Percentiles rank a stretch among this genome's conserved stretches.
Evolutionary conservation across 2,797 vertebrate species (phyloP).

Genomic region (Poecilia picta): DNA sequence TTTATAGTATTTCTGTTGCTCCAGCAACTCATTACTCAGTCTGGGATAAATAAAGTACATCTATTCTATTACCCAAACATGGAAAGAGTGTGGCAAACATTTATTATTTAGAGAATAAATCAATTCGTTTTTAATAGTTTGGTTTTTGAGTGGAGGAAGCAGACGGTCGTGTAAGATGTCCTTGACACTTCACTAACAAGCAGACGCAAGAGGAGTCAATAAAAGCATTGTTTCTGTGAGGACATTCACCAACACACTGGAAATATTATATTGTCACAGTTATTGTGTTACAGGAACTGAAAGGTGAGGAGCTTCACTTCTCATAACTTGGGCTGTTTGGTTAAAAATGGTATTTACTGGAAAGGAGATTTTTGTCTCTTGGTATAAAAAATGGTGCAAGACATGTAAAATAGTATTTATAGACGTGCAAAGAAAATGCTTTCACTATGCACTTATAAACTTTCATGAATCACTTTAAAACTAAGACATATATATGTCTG

Average conservation of each 20-base stretch:
- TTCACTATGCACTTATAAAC: neutral
- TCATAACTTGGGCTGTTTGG: constrained; percentile 25
- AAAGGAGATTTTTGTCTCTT: constrained; percentile 8
- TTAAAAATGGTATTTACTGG: constrained; percentile 16
- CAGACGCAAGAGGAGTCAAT: constrained; percentile 63
- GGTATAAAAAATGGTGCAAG: neutral
- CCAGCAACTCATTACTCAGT: neutral
- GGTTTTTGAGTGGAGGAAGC: constrained; percentile 17
- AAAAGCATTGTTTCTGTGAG: constrained; percentile 69
- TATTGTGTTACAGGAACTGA: constrained; percentile 64
- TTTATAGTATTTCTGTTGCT: neutral
- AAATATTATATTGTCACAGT: constrained; percentile 65
- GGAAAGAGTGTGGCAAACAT: neutral
- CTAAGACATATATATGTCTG: neutral
- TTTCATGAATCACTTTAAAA: neutral
- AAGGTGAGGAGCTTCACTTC: constrained; percentile 41
- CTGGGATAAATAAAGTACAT: neutral
- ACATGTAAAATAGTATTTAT: neutral
- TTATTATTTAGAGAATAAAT: neutral
- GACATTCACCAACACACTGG: constrained; percentile 55
- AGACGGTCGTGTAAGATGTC: constrained; percentile 44
- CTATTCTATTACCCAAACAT: neutral
- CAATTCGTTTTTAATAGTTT: neutral
- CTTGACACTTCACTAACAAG: constrained; percentile 50
- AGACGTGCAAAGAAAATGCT: neutral